Evolutionary conservation across 2,797 vertebrate genomes (phyloP), one percentile per base, ranked within the genome.

Genomic region (Xenentodon cancila): DNA sequence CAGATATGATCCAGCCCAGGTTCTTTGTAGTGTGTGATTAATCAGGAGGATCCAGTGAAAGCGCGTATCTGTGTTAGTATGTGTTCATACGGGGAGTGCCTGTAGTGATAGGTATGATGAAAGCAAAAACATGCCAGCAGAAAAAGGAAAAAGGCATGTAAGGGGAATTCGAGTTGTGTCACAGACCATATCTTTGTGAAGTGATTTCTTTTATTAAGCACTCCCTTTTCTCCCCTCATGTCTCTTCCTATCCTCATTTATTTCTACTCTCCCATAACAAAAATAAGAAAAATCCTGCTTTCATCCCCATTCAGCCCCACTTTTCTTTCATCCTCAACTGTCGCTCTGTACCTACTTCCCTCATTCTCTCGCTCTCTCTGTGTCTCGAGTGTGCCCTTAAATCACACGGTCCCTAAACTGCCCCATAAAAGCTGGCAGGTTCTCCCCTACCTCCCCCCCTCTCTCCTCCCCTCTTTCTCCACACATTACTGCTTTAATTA

Each of bases 401-500:
- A 93, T 93, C 92, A 93, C 79, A 85, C 84, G 70, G 88, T 89
- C 87, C 79, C 91, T 88, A 90, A 92, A 91, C 89, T 90, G 84
- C 82, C 84, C 88, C 90, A 91, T 93, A 92, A 93, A 92, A 85
- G 81, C 90, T 88, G 89, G 79, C 87, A 88, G 84, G 73, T 87
- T 86, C 84, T 85, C 82, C 75, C 77, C 68, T 75, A 59, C 68
- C 79, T 65, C 78, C 69, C 74, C 27, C 61, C 63, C 64, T 46
- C 63, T 53, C 61, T 32, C 65, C 72, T 73, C 81, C 84, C 74
- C 82, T 75, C 83, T 59, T 81, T 78, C 84, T 90, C 82, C 75
- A 84, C 89, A 91, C 91, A 92, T 94, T 92, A 93, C 86, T 92
- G 89, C 90, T 93, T 93, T 93, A 93, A 94, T 94, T 93, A 93